A percentile compares a stretch with the other conserved stretches of the same genome.
phyloP scores from a whole-genome alignment of 2,797 vertebrate genomes.

The Eidolon dupreanum region DNA sequence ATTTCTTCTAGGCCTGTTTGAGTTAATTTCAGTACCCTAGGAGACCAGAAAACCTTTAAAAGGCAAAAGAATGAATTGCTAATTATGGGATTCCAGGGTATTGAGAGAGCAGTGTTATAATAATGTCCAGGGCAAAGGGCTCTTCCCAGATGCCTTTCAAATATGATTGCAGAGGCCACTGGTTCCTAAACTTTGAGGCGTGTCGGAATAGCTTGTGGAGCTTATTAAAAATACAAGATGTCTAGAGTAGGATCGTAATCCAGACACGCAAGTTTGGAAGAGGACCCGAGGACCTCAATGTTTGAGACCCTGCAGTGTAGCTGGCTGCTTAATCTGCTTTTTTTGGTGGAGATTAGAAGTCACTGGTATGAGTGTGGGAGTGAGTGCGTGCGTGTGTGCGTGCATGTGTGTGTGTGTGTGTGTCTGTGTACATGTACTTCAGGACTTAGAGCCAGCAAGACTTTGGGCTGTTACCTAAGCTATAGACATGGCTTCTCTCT shows the following conservation, averaged over 20 bases:
- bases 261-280: neutral
- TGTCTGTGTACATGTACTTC: fast-evolving
- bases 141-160: conserved; percentile 35
- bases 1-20: conserved; percentile 46
- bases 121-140: conserved; percentile 48
- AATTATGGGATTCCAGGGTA: conserved; percentile 50
- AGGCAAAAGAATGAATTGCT: conserved; percentile 46
- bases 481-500: conserved; percentile 10
- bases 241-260: neutral
- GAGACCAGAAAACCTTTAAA: conserved; percentile 58
- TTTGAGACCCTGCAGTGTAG: neutral
- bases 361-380: neutral
- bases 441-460: neutral
- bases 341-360: neutral
- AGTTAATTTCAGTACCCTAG: conserved; percentile 47
- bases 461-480: neutral
- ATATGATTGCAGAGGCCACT: neutral
- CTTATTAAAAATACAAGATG: neutral
- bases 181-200: neutral
- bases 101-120: conserved; percentile 52
- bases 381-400: too few relatives aligned
- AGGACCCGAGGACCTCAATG: neutral
- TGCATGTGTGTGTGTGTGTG: neutral
- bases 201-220: neutral
- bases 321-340: neutral